Evolutionary conservation across 2,797 vertebrate species (phyloP).

Genomic region (Gambelia wislizenii): DNA sequence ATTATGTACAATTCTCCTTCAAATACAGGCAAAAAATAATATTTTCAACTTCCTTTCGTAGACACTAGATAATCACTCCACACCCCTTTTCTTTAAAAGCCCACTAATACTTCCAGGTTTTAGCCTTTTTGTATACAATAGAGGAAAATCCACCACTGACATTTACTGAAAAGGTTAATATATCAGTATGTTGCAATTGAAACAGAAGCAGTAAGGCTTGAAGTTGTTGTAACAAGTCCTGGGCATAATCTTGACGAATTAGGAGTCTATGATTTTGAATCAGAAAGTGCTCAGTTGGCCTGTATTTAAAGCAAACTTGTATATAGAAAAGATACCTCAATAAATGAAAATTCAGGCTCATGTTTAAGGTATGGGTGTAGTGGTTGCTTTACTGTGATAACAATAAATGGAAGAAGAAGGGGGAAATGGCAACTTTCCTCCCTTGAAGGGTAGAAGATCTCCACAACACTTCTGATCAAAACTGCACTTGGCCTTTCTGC

Average conservation of each 20-base stretch:
- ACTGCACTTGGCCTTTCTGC: not conserved
- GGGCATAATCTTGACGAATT: not conserved
- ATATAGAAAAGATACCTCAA: not conserved
- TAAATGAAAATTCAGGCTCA: not conserved
- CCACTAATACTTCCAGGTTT: constrained; percentile 47
- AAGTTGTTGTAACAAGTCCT: not conserved
- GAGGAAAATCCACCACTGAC: constrained; percentile 36
- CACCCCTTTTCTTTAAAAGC: constrained; percentile 11
- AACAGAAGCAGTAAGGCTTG: not conserved
- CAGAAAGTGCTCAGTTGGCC: not conserved
- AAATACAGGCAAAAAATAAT: constrained; percentile 35
- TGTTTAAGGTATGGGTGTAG: not conserved
- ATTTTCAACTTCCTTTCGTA: constrained; percentile 41
- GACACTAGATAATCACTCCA: constrained; percentile 38
- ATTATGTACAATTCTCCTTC: constrained; percentile 30
- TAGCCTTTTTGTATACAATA: constrained; percentile 29
- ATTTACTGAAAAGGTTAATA: constrained; percentile 44
- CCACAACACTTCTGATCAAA: not conserved
- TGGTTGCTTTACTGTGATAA: not conserved
- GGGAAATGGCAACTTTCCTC: no score
- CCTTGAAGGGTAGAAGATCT: not conserved
- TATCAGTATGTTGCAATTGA: constrained; percentile 44
- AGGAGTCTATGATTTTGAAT: not conserved
- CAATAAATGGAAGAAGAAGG: not conserved
- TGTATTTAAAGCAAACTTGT: not conserved